A percentile compares a stretch with the other conserved stretches of the same genome.
phyloP scores from a whole-genome alignment of 2,888 invertebrate species.

The Trachelus tabidus region DNA sequence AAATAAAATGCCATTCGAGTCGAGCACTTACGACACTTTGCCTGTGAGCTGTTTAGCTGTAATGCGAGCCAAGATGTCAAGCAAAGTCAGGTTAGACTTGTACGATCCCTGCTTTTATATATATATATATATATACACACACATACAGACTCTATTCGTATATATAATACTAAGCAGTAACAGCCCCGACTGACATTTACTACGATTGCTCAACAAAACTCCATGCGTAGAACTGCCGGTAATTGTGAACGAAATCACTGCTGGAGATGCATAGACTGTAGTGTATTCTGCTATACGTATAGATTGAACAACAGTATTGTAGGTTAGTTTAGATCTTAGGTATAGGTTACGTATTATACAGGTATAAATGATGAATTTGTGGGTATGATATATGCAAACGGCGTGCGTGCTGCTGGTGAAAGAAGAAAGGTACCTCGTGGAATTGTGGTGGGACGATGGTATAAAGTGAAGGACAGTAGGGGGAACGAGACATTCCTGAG shows the following conservation, averaged over 20 bases:
- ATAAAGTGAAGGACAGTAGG: neutral
- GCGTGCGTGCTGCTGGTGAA: neutral
- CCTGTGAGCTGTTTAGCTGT: neutral
- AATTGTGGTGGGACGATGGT: constrained; percentile 1
- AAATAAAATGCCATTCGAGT: neutral
- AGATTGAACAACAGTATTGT: neutral
- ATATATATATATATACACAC: neutral
- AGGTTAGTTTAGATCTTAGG: neutral
- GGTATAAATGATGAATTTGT: neutral
- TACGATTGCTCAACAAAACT: neutral
- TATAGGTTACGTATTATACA: neutral
- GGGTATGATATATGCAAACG: neutral
- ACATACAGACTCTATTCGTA: neutral
- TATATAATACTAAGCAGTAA: neutral
- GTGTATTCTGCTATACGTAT: neutral
- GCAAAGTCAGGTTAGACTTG: neutral
- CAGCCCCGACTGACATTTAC: neutral
- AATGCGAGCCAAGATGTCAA: neutral
- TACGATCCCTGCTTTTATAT: neutral
- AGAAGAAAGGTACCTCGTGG: neutral
- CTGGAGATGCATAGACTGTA: neutral
- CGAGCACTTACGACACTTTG: neutral
- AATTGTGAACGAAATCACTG: neutral
- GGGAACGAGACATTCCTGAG: constrained; percentile 27
- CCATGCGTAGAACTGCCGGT: neutral